Percentiles rank a stretch among this genome's conserved stretches.
phyloP scores from a whole-genome alignment of 2,797 vertebrate species.

The Acanthopagrus latus region DNA sequence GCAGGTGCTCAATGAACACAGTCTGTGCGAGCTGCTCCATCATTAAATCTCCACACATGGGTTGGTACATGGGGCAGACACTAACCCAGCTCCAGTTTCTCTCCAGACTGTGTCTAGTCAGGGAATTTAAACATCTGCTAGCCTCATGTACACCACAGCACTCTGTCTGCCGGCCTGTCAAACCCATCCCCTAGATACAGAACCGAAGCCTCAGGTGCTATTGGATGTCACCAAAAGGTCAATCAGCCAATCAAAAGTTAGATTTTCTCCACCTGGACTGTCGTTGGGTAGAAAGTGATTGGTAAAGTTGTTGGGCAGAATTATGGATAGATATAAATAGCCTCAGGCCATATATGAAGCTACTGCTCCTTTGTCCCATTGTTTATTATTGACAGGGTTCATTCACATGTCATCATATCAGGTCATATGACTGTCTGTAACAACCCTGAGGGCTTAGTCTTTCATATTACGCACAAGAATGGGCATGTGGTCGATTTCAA shows the following conservation, averaged over 20 bases:
- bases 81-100: conserved; percentile 38
- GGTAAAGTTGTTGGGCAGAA: conserved; percentile 63
- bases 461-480: conserved; percentile 25
- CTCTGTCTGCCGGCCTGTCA: conserved; percentile 62
- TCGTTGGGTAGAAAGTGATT: conserved; percentile 57
- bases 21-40: conserved; percentile 43
- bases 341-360: conserved; percentile 29
- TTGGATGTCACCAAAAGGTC: conserved; percentile 71
- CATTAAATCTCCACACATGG: conserved; percentile 72
- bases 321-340: conserved; percentile 56
- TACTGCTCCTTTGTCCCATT: conserved; percentile 11
- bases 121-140: conserved; percentile 77
- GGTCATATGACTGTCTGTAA: background rate
- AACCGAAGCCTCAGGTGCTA: conserved; percentile 51
- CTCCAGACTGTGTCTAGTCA: conserved; percentile 56
- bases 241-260: conserved; percentile 69
- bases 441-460: background rate
- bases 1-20: conserved; percentile 45
- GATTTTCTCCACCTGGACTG: conserved; percentile 35
- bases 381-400: conserved; percentile 33
- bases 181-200: conserved; percentile 42
- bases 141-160: conserved; percentile 63
- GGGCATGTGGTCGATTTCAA: background rate
- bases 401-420: conserved; percentile 20
- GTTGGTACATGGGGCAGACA: conserved; percentile 38